These are phyloP conservation scores for Antedon mediterranea DNA, from an alignment of 53 echinoderm and acorn worm genomes.

Conservation along the genomic window DNA sequence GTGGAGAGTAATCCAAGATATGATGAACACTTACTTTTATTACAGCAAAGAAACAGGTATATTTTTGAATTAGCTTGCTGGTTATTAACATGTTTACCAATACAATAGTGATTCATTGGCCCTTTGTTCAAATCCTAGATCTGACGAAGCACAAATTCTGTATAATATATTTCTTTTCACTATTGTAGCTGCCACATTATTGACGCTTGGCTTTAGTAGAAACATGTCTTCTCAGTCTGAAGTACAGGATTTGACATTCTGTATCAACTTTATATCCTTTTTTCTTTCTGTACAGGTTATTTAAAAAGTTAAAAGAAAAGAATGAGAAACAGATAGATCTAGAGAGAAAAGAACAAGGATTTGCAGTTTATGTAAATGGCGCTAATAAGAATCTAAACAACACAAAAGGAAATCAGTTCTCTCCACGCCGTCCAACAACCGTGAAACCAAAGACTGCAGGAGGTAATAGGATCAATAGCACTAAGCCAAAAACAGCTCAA, in stretches of 20 bases:
- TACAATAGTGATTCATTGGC: too few relatives aligned
- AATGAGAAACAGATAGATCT: slow-evolving; percentile 83
- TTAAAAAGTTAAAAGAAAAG: slow-evolving; percentile 79
- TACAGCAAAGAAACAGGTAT: slow-evolving; percentile 80
- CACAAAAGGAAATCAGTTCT: slow-evolving; percentile 25
- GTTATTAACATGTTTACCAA: neutral
- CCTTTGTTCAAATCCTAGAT: neutral
- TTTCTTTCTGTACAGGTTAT: slow-evolving; percentile 21
- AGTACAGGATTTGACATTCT: neutral
- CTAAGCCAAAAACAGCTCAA: too few relatives aligned
- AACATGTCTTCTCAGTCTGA: neutral
- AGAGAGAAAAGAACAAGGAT: slow-evolving; percentile 78
- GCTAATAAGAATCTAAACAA: slow-evolving; percentile 33
- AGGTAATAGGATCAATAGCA: slow-evolving; percentile 14
- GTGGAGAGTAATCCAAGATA: slow-evolving; percentile 56
- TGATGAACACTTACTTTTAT: slow-evolving; percentile 63
- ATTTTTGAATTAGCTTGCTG: neutral
- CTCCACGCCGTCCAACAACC: slow-evolving; percentile 50
- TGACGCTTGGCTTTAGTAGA: neutral
- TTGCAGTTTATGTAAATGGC: slow-evolving; percentile 89
- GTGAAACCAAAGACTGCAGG: slow-evolving; percentile 87
- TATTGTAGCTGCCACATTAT: too few relatives aligned
- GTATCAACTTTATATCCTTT: neutral
- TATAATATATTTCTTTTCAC: too few relatives aligned
- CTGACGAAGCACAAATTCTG: too few relatives aligned